These are phyloP conservation scores for Pristiophorus japonicus DNA, from an alignment of 2,113 vertebrate species.

Conservation along the genomic window DNA sequence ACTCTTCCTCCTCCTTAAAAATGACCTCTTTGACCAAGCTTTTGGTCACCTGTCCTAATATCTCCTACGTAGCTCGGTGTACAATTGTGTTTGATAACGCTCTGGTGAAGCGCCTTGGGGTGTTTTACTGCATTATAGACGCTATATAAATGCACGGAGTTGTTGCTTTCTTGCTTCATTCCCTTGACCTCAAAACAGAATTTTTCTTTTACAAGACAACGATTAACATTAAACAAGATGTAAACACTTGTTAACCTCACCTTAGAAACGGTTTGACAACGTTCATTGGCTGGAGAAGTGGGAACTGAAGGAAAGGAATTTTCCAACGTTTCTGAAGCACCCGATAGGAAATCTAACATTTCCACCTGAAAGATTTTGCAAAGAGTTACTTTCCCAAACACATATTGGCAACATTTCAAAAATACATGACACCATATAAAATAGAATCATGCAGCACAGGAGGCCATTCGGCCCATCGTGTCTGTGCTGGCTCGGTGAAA, in stretches of 20 bases:
- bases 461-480: not conserved
- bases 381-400: slow-evolving; percentile 30
- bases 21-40: too few relatives aligned
- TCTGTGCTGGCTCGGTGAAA: too few relatives aligned
- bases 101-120: too few relatives aligned
- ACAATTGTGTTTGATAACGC: too few relatives aligned
- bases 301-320: slow-evolving; percentile 44
- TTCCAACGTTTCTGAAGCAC: slow-evolving; percentile 44
- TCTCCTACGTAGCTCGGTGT: too few relatives aligned
- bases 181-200: too few relatives aligned
- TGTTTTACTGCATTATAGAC: too few relatives aligned
- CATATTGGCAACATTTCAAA: not conserved
- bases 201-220: too few relatives aligned
- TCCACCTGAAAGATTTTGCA: slow-evolving; percentile 56
- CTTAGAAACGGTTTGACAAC: slow-evolving; percentile 47
- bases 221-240: not conserved
- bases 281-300: slow-evolving; percentile 46
- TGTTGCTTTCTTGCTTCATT: too few relatives aligned
- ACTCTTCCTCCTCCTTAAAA: too few relatives aligned
- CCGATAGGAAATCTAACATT: slow-evolving; percentile 72
- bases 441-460: not conserved
- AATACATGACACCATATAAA: not conserved
- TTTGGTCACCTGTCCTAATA: too few relatives aligned
- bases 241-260: slow-evolving; percentile 43
- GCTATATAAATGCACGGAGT: too few relatives aligned